Evolutionary conservation across 2,888 invertebrate genomes (phyloP).

Genomic region (Tricholauxania praeusta): DNA sequence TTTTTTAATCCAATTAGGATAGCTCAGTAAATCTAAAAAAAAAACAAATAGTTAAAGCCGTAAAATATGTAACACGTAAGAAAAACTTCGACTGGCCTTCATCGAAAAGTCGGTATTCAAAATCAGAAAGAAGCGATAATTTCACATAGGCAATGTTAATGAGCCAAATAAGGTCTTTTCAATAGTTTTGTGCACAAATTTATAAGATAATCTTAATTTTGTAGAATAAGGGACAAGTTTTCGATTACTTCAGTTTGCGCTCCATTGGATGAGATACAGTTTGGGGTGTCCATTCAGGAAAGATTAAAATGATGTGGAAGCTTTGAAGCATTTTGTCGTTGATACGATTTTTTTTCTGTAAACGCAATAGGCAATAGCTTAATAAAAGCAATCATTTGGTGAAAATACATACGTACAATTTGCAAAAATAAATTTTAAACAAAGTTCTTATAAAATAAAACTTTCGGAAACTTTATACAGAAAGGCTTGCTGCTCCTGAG

Average conservation of each 20-base stretch:
- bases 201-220: background rate
- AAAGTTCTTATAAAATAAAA: too few species aligned
- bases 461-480: too few species aligned
- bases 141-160: background rate
- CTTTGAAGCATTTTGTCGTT: background rate
- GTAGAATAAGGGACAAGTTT: background rate
- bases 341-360: too few species aligned
- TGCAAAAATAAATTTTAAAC: too few species aligned
- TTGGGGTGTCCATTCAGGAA: background rate
- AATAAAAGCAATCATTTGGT: too few species aligned
- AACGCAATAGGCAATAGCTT: too few species aligned
- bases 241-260: constrained; percentile 23
- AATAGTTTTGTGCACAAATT: background rate
- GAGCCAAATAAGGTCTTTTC: too few species aligned
- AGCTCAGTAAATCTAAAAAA: background rate
- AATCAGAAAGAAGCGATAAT: background rate
- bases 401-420: too few species aligned
- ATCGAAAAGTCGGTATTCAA: background rate
- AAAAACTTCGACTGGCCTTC: background rate
- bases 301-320: constrained; percentile 6
- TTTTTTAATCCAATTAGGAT: constrained; percentile 30
- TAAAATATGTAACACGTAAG: too few species aligned
- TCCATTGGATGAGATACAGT: constrained; percentile 35
- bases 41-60: background rate
- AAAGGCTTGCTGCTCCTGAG: too few species aligned